Percentiles rank a stretch among this genome's conserved stretches.
Evolutionary conservation across 2,888 invertebrate genomes (phyloP).

Genomic region (Diarsia dahlii): DNA sequence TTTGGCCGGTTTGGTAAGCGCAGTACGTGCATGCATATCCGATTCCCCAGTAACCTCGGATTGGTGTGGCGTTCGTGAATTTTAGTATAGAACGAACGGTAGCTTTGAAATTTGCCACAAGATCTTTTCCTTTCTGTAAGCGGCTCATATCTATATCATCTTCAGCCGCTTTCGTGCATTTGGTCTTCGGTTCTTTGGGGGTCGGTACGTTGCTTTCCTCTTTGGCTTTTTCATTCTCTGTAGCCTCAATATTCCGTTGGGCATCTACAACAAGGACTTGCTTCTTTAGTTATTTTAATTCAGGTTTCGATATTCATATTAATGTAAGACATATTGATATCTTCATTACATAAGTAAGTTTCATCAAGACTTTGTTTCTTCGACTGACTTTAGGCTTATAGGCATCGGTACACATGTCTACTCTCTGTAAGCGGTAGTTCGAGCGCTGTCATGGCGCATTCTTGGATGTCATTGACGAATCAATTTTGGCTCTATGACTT

Average conservation of each 20-base stretch:
- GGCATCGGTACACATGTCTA: neutral
- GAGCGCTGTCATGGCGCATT: neutral
- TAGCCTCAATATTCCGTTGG: constrained; percentile 27
- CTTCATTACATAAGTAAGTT: neutral
- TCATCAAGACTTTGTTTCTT: neutral
- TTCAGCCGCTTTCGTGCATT: neutral
- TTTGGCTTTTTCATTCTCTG: constrained; percentile 3
- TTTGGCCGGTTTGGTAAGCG: constrained; percentile 63
- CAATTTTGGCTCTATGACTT: neutral
- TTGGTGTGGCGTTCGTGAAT: constrained; percentile 79
- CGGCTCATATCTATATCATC: neutral
- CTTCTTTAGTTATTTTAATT: constrained; percentile 53
- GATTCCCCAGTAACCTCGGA: constrained; percentile 71
- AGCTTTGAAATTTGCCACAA: constrained; percentile 50
- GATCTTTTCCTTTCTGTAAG: constrained; percentile 3
- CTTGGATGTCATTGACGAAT: neutral
- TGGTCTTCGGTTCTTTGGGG: neutral
- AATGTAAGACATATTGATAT: neutral
- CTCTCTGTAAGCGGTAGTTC: neutral
- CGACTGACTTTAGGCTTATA: neutral
- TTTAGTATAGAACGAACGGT: constrained; percentile 47
- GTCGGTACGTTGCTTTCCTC: neutral
- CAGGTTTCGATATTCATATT: constrained; percentile 1
- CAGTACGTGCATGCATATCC: constrained; percentile 80
- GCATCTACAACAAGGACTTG: constrained; percentile 64